Evolutionary conservation across 2,888 invertebrate species (phyloP), one percentile per base, ranked within the genome.

Genomic region (Willowsia nigromaculata): DNA sequence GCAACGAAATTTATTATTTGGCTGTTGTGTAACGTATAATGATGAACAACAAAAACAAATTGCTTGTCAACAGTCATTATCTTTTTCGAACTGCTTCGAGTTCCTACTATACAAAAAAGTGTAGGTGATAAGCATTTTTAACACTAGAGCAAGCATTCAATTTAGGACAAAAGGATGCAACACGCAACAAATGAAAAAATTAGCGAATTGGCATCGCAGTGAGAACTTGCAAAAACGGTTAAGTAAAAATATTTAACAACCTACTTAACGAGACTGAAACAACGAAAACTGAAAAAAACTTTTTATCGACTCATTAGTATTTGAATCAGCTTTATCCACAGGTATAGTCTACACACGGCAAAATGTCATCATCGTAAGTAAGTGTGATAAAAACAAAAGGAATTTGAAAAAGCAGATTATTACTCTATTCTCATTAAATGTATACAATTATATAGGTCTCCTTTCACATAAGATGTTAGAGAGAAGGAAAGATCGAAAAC

Each of bases 281-380:
- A 83, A 50, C 65, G 68, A 33, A 18, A 43, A 65, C 50, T 18
- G 0, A 62, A 7, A 68, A 68, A 18, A 71, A 15, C 30, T 43
- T 85, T 85, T 85, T 59, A 85, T 85, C 40, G 68, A 59, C 85
- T 85, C 59, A 74, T 59, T 85, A 85, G 85, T 84, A 84, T 74
- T 85, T 74, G 74, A 76, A 83, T 68, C 83, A 83, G 68, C 65
- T 13, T 43, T 30, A 74, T 71, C 22, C 50, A 56, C 71, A 56
- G 50, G 7, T 15, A 53, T 68, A 43, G 27, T 13, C 25, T 47
- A 74, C 11, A 59, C 43, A 59, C 22, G 13, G 18, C 43, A 82
- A 33, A 47, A 80, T n/a, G n/a, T 37, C 9, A 18, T 43, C 82
- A 65, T 1, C 22, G 27, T 30, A n/a, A 78, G 53, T 56, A 53